A percentile compares a stretch with the other conserved stretches of the same genome.
Evolutionary conservation across 2,113 vertebrate species (phyloP).

Genomic region (Eulacestoma nigropectus): DNA sequence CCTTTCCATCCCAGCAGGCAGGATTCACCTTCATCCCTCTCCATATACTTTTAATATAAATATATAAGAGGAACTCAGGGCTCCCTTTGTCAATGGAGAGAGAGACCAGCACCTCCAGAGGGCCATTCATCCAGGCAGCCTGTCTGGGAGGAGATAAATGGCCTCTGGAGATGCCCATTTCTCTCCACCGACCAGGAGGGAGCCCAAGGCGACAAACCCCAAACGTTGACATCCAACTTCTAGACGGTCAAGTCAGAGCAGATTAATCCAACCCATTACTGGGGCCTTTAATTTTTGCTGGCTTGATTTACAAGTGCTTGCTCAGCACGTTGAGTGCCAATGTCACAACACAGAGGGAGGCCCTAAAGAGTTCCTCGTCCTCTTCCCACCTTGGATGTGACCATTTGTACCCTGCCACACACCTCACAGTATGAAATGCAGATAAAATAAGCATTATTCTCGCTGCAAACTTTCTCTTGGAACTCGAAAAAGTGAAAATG

Average conservation of each 20-base stretch:
- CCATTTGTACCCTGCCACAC: not conserved
- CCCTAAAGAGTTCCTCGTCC: not conserved
- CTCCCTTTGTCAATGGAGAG: not conserved
- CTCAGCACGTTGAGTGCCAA: not conserved
- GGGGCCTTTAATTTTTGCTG: not conserved
- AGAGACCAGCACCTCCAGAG: not conserved
- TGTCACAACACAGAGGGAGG: not conserved
- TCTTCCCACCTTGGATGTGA: not conserved
- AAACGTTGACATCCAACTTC: not conserved
- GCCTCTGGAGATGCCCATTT: slow-evolving; percentile 27
- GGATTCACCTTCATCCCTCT: not conserved
- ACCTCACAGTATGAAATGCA: not conserved
- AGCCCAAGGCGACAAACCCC: slow-evolving; percentile 3
- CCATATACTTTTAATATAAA: not conserved
- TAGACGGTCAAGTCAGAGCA: not conserved
- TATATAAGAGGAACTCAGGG: not conserved
- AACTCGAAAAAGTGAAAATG: not conserved
- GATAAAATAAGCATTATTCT: not conserved
- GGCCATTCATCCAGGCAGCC: not conserved
- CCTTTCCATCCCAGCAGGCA: not conserved
- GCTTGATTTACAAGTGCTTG: slow-evolving; percentile 23
- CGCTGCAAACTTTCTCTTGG: not conserved
- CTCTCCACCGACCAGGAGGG: not conserved
- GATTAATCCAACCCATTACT: slow-evolving; percentile 20
- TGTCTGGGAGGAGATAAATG: not conserved